Evolutionary conservation across 2,888 invertebrate species (phyloP), one percentile per base, ranked within the genome.

Genomic region (Drosophila fulvimacula): DNA sequence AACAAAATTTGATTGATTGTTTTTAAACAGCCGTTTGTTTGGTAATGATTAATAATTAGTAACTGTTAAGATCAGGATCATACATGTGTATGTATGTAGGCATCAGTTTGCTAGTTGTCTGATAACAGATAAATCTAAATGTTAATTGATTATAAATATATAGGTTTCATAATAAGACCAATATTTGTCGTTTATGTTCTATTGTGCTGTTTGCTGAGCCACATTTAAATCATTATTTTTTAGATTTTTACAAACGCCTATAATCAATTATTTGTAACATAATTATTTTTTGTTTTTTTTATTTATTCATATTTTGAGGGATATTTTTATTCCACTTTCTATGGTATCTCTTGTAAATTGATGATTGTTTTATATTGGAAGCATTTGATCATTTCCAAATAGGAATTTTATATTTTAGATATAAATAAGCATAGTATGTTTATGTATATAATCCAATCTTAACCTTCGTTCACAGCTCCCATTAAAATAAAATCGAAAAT

Each of bases 331-430:
- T 21, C 11, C 21, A 27, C 19, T 34, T 36, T 44, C 11, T 42
- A 44, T 42, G 19, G 13, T 51, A 27, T 39, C 15, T 38, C 24
- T 55, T 59, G 36, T 24, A 71, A 36, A 42, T n/a, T 82, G 60
- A 57, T 70, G 81, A 84, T 81, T 84, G 85, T 81, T 69, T 70
- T 75, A 41, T 56, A 48, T 69, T 73, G 70, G 69, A 85, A 81
- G 76, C 75, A 69, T 77, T 52, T 74, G 57, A 66, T 65, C 61
- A 52, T 41, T 46, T 63, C 30, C 27, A 51, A 59, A 19, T 21
- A 51, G 38, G 58, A 58, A 58, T 48, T 38, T 13, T 7, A 39
- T 39, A n/a, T 30, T 30, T 30, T 49, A 36, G 34, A 38, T 49
- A 30, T 30, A 19, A 49, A 39, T 57, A 34, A 36, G 38, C 10